Evolutionary conservation across 2,888 invertebrate genomes (phyloP).

Genomic region (Odontothrips loti): DNA sequence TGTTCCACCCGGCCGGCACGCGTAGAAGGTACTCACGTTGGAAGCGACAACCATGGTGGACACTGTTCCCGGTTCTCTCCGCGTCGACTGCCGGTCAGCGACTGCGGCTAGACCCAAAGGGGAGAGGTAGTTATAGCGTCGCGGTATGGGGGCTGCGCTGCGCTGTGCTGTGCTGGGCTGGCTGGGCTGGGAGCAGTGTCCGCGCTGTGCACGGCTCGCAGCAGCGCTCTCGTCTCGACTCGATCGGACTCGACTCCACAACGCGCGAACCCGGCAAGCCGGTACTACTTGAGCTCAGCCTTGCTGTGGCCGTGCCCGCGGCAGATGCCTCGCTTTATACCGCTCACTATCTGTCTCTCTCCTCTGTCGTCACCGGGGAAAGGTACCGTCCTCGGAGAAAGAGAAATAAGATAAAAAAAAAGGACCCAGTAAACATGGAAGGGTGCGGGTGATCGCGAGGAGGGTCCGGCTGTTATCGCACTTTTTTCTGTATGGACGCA

Average conservation of each 20-base stretch:
- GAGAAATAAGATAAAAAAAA: not conserved
- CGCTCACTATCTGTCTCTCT: not conserved
- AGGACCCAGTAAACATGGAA: not conserved
- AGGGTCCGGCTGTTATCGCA: not conserved
- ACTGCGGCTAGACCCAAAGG: too few relatives aligned
- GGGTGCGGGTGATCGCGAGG: not conserved
- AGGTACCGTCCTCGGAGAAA: not conserved
- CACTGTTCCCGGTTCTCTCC: not conserved
- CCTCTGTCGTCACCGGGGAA: not conserved
- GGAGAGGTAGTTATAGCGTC: too few relatives aligned
- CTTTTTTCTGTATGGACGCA: not conserved
- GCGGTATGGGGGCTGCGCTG: not conserved
- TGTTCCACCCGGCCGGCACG: too few relatives aligned
- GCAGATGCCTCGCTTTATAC: too few relatives aligned
- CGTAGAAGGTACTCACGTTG: constrained; percentile 21
- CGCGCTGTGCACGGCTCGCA: too few relatives aligned
- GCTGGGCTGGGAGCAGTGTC: not conserved
- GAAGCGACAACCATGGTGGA: not conserved
- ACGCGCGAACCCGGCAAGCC: too few relatives aligned
- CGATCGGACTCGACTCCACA: not conserved
- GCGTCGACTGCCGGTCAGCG: not conserved
- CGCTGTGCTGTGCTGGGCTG: too few relatives aligned
- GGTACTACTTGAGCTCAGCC: too few relatives aligned
- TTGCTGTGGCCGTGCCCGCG: too few relatives aligned
- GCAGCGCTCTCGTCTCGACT: too few relatives aligned